phyloP scores from a whole-genome alignment of 2,113 vertebrate genomes.

The Barnardius zonarius region DNA sequence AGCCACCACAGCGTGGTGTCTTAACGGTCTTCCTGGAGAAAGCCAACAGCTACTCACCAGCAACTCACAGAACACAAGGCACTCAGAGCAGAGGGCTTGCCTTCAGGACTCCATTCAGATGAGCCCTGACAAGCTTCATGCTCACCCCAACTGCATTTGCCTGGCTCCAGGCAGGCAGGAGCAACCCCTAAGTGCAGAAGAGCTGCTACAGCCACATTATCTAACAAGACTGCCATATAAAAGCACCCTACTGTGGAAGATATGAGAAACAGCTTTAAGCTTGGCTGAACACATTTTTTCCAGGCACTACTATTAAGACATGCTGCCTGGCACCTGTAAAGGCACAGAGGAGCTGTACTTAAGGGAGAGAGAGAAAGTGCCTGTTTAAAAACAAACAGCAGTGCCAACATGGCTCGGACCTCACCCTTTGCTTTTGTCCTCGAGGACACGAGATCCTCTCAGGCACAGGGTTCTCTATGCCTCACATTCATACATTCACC shows the following conservation, averaged over 20 bases:
- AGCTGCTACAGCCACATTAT: not conserved
- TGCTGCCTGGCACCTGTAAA: not conserved
- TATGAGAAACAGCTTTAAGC: not conserved
- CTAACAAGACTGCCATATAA: not conserved
- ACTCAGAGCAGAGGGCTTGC: not conserved
- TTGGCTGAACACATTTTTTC: not conserved
- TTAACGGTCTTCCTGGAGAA: not conserved
- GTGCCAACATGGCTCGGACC: not conserved
- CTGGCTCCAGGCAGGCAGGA: not conserved
- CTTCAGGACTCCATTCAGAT: not conserved
- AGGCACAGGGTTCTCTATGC: not conserved
- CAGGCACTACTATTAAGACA: not conserved
- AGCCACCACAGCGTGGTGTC: rapidly evolving
- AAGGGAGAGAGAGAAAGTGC: not conserved
- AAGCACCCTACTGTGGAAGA: not conserved
- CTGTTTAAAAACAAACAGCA: not conserved
- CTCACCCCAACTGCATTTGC: not conserved
- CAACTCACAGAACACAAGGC: not conserved
- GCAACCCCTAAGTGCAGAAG: not conserved
- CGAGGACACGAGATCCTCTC: not conserved
- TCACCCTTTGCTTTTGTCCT: not conserved
- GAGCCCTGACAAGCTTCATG: rapidly evolving
- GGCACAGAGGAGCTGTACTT: not conserved
- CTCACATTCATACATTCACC: rapidly evolving
- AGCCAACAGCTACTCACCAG: not conserved